Base-by-base conservation (phyloP, 2,888 invertebrate genomes). In the Drosophila macrothrix region DNA sequence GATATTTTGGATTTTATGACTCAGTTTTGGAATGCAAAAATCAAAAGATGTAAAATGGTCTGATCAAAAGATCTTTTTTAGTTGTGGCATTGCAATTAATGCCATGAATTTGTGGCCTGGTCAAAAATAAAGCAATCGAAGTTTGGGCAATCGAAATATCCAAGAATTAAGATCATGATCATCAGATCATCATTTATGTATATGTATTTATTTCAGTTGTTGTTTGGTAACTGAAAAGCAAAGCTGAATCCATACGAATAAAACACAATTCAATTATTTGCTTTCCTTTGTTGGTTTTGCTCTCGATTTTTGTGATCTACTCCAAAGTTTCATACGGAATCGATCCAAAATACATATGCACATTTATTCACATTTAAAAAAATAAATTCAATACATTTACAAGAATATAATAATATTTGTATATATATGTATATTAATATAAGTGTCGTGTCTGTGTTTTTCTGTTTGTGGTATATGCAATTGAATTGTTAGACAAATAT, bases 281-380 rank as follows among this genome's bases (percentile, higher is more conserved):
- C 10, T 53, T 61, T 73, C 50, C 41, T 3, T 31, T 64, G 54
- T 50, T 54, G 41, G 49, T 59, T 58, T 59, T 50, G 35, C 43
- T 73, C 70, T 68, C 50, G 49, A 50, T 67, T 54, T 80, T 73
- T 67, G 70, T 84, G 74, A 71, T 69, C 72, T 67, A 60, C 59
- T 67, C 73, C 62, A 59, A 56, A 55, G 77, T 73, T 67, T 60
- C 37, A 49, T 62, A 67, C 58, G 68, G 78, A 84, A 83, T 88
- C 80, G 74, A 82, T 80, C 74, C 84, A 84, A 90, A 88, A 88
- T 84, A 89, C 88, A 83, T 82, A 78, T 72, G 72, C 83, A 80
- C 77, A 81, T 85, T 86, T 83, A 83, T 83, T 80, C 76, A 84
- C 78, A 75, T 76, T 87, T 88, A 82, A 88, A 87, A 86, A 85